Percentiles rank a stretch among this genome's conserved stretches.
Evolutionary conservation across 2,888 invertebrate species (phyloP).

Genomic region (Temnothorax ravouxi): DNA sequence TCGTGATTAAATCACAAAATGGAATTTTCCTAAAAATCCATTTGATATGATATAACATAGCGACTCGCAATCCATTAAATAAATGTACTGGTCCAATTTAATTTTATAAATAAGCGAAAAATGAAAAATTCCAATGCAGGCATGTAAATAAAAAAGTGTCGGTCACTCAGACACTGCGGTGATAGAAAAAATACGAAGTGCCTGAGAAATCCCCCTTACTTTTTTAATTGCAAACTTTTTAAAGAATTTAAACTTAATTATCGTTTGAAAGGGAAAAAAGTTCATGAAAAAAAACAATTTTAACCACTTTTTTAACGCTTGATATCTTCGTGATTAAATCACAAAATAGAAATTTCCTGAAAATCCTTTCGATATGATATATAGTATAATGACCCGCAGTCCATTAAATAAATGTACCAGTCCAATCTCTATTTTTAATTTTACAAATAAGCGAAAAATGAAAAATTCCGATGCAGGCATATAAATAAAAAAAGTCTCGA

Average conservation of each 20-base stretch:
- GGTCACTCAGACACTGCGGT: too few species aligned
- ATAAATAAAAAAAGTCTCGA: neutral
- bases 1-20: conserved; percentile 14
- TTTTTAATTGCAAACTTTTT: conserved; percentile 18
- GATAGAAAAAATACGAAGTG: too few species aligned
- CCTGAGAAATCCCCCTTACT: too few species aligned
- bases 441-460: neutral
- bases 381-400: neutral
- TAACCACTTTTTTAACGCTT: neutral
- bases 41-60: neutral
- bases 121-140: neutral
- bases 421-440: neutral
- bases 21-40: neutral
- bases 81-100: neutral
- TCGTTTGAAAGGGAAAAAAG: neutral
- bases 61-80: neutral
- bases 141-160: neutral
- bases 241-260: conserved; percentile 33
- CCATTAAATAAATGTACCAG: neutral
- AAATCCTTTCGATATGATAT: neutral
- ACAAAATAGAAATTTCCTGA: neutral
- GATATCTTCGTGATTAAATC: conserved; percentile 25
- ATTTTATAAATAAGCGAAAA: neutral
- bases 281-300: conserved; percentile 17
- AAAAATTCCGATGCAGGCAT: neutral